These are phyloP conservation scores for Ctenicera cuprea DNA, from an alignment of 2,888 invertebrate genomes.

Conservation along the genomic window DNA sequence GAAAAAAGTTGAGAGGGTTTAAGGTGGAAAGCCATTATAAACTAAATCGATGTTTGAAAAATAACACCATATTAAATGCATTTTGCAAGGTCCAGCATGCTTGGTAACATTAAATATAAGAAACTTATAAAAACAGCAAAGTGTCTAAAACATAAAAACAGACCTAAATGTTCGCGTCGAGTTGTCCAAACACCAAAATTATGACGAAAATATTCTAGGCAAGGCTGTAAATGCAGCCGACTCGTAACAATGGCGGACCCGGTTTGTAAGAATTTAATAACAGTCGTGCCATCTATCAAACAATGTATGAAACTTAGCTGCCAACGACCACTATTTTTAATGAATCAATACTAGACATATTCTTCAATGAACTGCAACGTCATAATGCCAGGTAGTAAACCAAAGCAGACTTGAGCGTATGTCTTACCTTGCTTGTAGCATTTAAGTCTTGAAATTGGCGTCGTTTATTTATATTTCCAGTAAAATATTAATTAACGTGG, in stretches of 20 bases:
- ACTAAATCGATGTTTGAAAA: slow-evolving; percentile 69
- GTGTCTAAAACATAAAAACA: slow-evolving; percentile 60
- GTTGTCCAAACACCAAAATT: slow-evolving; percentile 61
- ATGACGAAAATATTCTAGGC: slow-evolving; percentile 65
- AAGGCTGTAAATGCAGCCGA: slow-evolving; percentile 70
- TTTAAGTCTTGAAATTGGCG: not conserved
- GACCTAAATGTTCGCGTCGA: slow-evolving; percentile 58
- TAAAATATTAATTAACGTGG: slow-evolving; percentile 1
- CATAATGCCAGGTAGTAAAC: not conserved
- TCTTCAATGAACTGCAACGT: slow-evolving; percentile 7
- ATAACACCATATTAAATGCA: slow-evolving; percentile 56
- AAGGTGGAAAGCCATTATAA: slow-evolving; percentile 65
- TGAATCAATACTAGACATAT: slow-evolving; percentile 14
- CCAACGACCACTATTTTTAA: slow-evolving; percentile 3
- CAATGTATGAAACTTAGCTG: not conserved
- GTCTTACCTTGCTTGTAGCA: slow-evolving; percentile 7
- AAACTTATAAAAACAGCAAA: slow-evolving; percentile 48
- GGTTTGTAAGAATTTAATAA: slow-evolving; percentile 68
- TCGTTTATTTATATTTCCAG: slow-evolving; percentile 6
- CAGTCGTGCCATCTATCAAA: slow-evolving; percentile 67
- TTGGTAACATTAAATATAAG: slow-evolving; percentile 19
- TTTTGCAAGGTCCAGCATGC: slow-evolving; percentile 42
- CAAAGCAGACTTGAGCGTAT: not conserved
- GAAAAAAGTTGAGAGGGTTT: slow-evolving; percentile 21
- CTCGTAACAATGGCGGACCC: slow-evolving; percentile 72